Evolutionary conservation across 2,113 vertebrate species (phyloP).

Genomic region (Xyliphius kryptos): DNA sequence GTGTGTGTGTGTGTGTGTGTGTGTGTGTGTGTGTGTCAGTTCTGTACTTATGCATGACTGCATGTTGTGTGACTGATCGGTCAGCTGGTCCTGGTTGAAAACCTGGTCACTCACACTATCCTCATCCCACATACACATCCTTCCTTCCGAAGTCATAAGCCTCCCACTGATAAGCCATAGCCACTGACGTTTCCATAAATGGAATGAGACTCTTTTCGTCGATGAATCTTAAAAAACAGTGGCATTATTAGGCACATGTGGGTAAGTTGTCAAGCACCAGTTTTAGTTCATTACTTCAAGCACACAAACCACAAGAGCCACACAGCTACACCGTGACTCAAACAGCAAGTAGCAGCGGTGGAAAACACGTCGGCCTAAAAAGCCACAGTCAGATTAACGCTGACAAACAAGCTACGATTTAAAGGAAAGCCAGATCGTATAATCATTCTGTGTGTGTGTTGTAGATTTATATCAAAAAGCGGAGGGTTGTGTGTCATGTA

Average conservation of each 20-base stretch:
- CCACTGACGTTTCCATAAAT: slow-evolving; percentile 39
- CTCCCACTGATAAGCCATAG: slow-evolving; percentile 46
- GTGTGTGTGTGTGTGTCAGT: too few relatives aligned
- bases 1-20: too few relatives aligned
- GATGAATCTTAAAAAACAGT: slow-evolving; percentile 56
- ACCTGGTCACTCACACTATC: slow-evolving; percentile 9
- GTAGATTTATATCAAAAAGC: background rate
- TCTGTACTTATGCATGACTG: too few relatives aligned
- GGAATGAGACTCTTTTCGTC: slow-evolving; percentile 35
- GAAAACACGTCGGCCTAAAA: background rate
- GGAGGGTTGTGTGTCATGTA: background rate
- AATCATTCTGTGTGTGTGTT: background rate
- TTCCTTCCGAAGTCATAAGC: slow-evolving; percentile 32
- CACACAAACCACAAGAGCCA: slow-evolving; percentile 25
- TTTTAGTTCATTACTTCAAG: slow-evolving; percentile 34
- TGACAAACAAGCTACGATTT: background rate
- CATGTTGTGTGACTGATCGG: background rate
- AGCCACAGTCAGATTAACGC: background rate
- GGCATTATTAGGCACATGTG: slow-evolving; percentile 56
- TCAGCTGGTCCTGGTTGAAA: background rate
- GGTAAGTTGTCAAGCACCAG: slow-evolving; percentile 56
- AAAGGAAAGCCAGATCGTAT: background rate
- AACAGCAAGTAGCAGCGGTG: background rate
- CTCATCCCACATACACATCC: background rate
- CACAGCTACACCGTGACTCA: background rate